phyloP scores from a whole-genome alignment of 2,888 invertebrate genomes.

The Cinara cedri region DNA sequence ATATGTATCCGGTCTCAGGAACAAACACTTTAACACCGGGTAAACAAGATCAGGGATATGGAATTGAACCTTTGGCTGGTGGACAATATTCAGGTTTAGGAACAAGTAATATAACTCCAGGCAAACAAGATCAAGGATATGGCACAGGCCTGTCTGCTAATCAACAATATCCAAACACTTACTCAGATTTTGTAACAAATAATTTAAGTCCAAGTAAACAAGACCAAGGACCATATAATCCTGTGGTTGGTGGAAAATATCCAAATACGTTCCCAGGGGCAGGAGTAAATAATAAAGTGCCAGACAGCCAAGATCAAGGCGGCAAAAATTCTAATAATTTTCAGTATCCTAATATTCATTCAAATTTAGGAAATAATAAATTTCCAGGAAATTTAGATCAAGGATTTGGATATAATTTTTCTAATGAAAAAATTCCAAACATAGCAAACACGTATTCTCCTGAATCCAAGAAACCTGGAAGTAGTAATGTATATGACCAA shows the following conservation, averaged over 20 bases:
- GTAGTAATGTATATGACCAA: not conserved
- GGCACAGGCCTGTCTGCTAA: not conserved
- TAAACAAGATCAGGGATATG: not conserved
- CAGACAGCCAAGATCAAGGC: not conserved
- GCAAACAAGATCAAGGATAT: not conserved
- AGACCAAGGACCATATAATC: not conserved
- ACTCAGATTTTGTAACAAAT: not conserved
- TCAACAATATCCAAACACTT: not conserved
- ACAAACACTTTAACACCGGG: not conserved
- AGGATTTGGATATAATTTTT: not conserved
- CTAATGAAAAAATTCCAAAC: not conserved
- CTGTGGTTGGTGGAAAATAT: not conserved
- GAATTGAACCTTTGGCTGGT: not conserved
- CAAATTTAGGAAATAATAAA: not conserved
- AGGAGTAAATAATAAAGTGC: not conserved
- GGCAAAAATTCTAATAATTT: not conserved
- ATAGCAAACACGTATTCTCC: not conserved
- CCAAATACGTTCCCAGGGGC: not conserved
- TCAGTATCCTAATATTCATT: not conserved
- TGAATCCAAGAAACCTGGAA: not conserved
- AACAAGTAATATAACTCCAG: not conserved
- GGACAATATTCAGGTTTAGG: not conserved
- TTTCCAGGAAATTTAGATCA: slow-evolving; percentile 35
- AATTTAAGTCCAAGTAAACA: not conserved
- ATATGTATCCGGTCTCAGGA: not conserved